A percentile compares a stretch with the other conserved stretches of the same genome.
Evolutionary conservation across 2,113 vertebrate genomes (phyloP).

Genomic region (Aegithalos caudatus): DNA sequence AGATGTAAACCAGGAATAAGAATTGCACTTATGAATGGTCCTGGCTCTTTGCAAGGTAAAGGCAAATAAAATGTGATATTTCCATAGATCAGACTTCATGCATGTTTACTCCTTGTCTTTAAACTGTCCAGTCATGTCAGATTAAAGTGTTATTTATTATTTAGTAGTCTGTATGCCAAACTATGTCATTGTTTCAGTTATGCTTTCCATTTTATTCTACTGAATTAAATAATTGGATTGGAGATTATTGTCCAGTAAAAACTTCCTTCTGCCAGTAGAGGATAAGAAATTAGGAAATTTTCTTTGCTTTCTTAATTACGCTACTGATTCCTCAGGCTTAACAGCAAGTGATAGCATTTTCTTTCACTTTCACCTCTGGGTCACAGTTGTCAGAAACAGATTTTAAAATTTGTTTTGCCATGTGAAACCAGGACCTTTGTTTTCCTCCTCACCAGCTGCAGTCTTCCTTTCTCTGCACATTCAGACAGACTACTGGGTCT

Average conservation of each 20-base stretch:
- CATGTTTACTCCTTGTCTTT: not conserved
- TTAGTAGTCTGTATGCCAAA: not conserved
- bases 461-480: not conserved
- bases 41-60: not conserved
- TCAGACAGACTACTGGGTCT: not conserved
- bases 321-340: not conserved
- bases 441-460: not conserved
- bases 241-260: not conserved
- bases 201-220: not conserved
- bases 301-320: not conserved
- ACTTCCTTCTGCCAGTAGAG: not conserved
- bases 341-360: not conserved
- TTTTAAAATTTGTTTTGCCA: not conserved
- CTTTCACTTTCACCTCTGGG: not conserved
- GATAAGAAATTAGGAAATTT: not conserved
- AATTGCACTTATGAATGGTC: not conserved
- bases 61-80: not conserved
- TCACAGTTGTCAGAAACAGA: not conserved
- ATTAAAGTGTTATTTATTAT: conserved; percentile 6
- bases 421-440: not conserved
- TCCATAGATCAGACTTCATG: not conserved
- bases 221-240: not conserved
- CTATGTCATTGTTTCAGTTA: not conserved
- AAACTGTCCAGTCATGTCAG: not conserved
- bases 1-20: not conserved